These are phyloP conservation scores for Amazona vittata DNA, from an alignment of 2,113 vertebrate genomes.

Conservation along the genomic window DNA sequence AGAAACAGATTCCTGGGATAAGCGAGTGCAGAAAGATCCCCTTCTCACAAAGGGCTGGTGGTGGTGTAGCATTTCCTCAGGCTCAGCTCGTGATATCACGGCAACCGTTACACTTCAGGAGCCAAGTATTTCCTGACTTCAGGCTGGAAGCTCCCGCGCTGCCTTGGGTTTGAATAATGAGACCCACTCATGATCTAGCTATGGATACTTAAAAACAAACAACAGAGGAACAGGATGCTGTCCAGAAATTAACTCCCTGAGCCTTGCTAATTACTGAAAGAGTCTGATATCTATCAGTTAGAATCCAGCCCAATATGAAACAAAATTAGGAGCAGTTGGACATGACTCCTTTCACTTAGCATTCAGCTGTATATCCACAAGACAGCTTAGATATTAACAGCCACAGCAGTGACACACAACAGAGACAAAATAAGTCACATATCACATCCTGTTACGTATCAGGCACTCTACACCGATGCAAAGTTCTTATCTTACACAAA, in stretches of 20 bases:
- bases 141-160: slow-evolving; percentile 34
- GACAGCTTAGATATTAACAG: background rate
- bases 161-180: background rate
- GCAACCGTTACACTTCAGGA: slow-evolving; percentile 48
- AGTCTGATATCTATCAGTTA: background rate
- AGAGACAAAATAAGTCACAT: background rate
- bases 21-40: background rate
- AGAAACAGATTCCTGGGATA: background rate
- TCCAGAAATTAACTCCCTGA: background rate
- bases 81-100: background rate
- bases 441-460: background rate
- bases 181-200: background rate
- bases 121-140: slow-evolving; percentile 58
- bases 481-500: slow-evolving; percentile 3
- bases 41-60: background rate
- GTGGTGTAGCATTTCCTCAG: background rate
- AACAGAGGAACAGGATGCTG: background rate
- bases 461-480: background rate
- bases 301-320: background rate
- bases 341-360: background rate
- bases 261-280: background rate
- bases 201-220: background rate
- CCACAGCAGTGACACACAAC: background rate
- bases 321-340: background rate
- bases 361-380: background rate